A percentile compares a stretch with the other conserved stretches of the same genome.
phyloP scores from a whole-genome alignment of 2,888 invertebrate species.

The Galerucella calmariensis region DNA sequence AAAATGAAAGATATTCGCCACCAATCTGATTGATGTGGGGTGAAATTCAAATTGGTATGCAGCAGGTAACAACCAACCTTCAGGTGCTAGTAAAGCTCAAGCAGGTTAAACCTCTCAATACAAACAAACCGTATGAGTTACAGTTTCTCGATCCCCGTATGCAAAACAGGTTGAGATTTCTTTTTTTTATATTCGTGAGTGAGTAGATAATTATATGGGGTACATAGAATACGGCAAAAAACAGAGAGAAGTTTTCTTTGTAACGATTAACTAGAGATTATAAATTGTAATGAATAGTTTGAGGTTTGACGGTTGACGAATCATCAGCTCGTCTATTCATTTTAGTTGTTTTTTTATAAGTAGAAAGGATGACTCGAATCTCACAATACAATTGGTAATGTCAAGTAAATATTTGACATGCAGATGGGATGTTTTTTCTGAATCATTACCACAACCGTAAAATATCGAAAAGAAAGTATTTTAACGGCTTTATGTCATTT shows the following conservation, averaged over 20 bases:
- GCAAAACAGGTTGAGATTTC: slow-evolving; percentile 41
- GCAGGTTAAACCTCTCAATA: slow-evolving; percentile 40
- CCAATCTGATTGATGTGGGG: slow-evolving; percentile 33
- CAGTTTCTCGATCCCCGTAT: slow-evolving; percentile 39
- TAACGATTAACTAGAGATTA: slow-evolving; percentile 30
- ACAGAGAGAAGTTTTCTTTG: slow-evolving; percentile 19
- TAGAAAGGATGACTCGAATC: slow-evolving; percentile 18
- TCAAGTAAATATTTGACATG: slow-evolving; percentile 28
- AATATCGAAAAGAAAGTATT: slow-evolving; percentile 5
- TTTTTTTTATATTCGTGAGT: slow-evolving; percentile 33
- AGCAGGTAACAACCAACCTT: slow-evolving; percentile 43
- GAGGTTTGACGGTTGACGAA: slow-evolving; percentile 43
- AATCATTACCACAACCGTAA: slow-evolving; percentile 5
- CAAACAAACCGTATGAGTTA: slow-evolving; percentile 39
- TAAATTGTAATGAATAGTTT: slow-evolving; percentile 39
- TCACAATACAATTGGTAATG: slow-evolving; percentile 35
- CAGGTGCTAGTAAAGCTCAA: slow-evolving; percentile 40
- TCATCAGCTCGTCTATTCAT: slow-evolving; percentile 24
- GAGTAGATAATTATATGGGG: slow-evolving; percentile 24
- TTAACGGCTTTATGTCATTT: slow-evolving; percentile 9
- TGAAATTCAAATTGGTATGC: slow-evolving; percentile 39
- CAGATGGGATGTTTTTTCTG: slow-evolving; percentile 32
- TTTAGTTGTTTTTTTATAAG: slow-evolving; percentile 22
- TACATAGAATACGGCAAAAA: slow-evolving; percentile 21
- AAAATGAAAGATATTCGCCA: slow-evolving; percentile 37